Evolutionary conservation across 1,140 invertebrate species (phyloP), one percentile per base, ranked within the genome.

Genomic region (Drosophila bocki): DNA sequence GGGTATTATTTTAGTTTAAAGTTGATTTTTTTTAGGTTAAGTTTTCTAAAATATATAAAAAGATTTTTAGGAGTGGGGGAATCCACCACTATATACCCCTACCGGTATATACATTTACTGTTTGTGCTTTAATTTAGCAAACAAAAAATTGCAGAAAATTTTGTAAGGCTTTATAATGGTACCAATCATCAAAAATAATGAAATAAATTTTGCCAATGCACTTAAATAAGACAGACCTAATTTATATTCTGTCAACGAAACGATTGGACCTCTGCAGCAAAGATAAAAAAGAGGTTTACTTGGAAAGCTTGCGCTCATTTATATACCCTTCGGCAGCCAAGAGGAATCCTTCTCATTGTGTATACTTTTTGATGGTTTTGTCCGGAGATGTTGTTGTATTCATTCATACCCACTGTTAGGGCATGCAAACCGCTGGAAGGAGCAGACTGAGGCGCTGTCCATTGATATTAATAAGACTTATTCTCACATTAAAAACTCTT

Each of bases 171-270:
- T 67, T 61, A 65, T 65, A 75, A 63, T 75, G 60, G 54, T 54
- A 68, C 45, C 70, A 76, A 64, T 69, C 75, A 67, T 78, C 37
- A 82, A 68, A 85, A 86, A 75, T 54, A 80, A 75, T 71, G 60
- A 77, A 77, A 82, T 76, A 78, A 75, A 80, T 75, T 74, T 78
- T 75, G 53, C 17, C 59, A 59, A 47, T 56, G 59, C 69, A 75
- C 80, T 76, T 56, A 75, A 86, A 86, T 80, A 50, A 54, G 58
- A 60, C 56, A 69, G 33, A 57, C 50, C 68, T 80, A 61, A 87
- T 82, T 86, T 80, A 75, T 80, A 82, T 87, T 86, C 84, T 29
- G 78, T 22, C 59, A 70, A 59, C 82, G 68, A 51, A 75, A 39
- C 22, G 53, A 42, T 56, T 65, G 50, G 54, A 19, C 53, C 32